phyloP scores from a whole-genome alignment of 2,888 invertebrate genomes.

The Alloscopus bannaensis region DNA sequence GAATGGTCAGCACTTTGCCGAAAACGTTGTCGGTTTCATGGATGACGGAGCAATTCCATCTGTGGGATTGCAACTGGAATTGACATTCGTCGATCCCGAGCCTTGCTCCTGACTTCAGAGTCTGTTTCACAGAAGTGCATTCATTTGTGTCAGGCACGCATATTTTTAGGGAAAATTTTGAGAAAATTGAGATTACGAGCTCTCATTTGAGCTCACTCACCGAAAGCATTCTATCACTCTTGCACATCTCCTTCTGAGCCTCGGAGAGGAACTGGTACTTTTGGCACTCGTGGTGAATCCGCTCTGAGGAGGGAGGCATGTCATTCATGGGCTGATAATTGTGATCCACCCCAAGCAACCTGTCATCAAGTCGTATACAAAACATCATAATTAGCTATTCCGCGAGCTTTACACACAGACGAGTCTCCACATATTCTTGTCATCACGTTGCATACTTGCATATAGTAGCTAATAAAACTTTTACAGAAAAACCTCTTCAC shows the following conservation, averaged over 20 bases:
- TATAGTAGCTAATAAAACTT: too few species aligned
- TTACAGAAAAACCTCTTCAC: too few species aligned
- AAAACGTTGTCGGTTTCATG: constrained; percentile 87
- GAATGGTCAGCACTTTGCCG: constrained; percentile 88
- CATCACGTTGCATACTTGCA: constrained; percentile 11
- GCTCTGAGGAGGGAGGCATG: constrained; percentile 67
- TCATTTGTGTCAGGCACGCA: background rate
- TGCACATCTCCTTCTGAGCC: constrained; percentile 83
- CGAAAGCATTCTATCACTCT: constrained; percentile 83
- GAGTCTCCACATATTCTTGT: background rate
- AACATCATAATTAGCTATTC: background rate
- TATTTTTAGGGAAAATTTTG: background rate
- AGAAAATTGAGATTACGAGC: background rate
- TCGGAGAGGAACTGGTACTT: constrained; percentile 83
- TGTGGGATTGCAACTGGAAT: constrained; percentile 88
- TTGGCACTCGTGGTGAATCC: constrained; percentile 80
- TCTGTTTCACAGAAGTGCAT: too few species aligned
- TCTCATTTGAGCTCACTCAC: constrained; percentile 75
- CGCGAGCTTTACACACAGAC: too few species aligned
- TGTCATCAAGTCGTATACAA: constrained; percentile 40
- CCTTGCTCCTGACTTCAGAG: constrained; percentile 86
- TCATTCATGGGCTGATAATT: constrained; percentile 68
- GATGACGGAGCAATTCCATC: constrained; percentile 93
- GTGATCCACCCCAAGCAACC: constrained; percentile 72
- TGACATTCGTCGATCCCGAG: constrained; percentile 92